Conservation (phyloP, 1,140 invertebrate genomes). For the Leptestheria dahalacensis region DNA sequence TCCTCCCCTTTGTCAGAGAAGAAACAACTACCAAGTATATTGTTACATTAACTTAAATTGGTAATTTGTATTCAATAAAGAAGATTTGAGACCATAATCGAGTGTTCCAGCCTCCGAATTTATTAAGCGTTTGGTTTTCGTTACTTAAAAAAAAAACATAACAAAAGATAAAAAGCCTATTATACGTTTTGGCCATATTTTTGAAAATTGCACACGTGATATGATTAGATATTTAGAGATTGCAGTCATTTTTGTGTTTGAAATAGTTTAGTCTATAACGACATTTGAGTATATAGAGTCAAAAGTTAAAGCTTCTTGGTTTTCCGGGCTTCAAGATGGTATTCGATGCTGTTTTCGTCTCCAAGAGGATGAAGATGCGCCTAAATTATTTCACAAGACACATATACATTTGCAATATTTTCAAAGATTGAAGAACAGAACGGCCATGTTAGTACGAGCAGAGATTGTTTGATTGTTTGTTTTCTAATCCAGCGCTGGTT, state of each 20-base stretch:
- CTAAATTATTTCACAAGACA: slow-evolving; percentile 29
- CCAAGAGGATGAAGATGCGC: slow-evolving; percentile 46
- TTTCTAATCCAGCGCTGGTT: not conserved
- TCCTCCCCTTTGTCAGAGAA: not conserved
- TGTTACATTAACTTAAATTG: not conserved
- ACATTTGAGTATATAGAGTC: not conserved
- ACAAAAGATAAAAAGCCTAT: too few species aligned
- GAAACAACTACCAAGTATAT: not conserved
- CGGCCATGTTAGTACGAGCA: not conserved
- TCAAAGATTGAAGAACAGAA: not conserved
- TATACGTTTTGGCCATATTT: too few species aligned
- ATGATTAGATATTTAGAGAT: too few species aligned
- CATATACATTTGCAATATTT: not conserved
- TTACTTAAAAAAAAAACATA: too few species aligned
- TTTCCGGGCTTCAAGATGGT: slow-evolving; percentile 6
- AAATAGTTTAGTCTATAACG: too few species aligned
- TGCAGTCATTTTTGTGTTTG: too few species aligned
- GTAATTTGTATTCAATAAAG: not conserved
- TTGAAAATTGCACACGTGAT: not conserved
- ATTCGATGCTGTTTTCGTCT: slow-evolving; percentile 27
- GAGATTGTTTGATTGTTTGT: not conserved
- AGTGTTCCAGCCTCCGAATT: not conserved
- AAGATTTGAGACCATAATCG: not conserved
- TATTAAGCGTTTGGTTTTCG: too few species aligned
- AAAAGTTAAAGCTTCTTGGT: slow-evolving; percentile 4